Evolutionary conservation across 2,797 vertebrate genomes (phyloP), one percentile per base, ranked within the genome.

Genomic region (Paedocypris micromegethes): DNA sequence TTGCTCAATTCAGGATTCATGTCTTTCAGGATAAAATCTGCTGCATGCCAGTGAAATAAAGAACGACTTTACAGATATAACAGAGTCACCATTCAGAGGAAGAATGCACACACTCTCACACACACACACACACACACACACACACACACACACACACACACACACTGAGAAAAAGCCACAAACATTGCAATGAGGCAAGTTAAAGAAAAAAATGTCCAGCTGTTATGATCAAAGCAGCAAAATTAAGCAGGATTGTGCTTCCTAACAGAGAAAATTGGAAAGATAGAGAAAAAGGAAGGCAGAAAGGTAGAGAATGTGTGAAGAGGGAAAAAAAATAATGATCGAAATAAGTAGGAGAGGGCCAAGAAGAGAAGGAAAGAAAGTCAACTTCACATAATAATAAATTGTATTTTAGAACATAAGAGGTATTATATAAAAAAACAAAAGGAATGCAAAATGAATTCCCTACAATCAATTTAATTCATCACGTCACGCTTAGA

Each of bases 21-120:
- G 41, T 37, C 66, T 58, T 68, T 70, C 45, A 61, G 53, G 64
- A 71, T 66, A 66, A 77, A 71, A 71, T 70, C 68, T 60, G 48
- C 45, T 46, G 51, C 78, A 73, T 66, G 64, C 42, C 71, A 75
- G 45, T 66, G 59, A 79, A 48, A 75, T 75, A 77, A 77, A 75
- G 68, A 60, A 77, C 2, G 38, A 75, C 73, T 75, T 69, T 73
- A 79, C 72, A 70, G 76, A 73, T 69, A 78, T 76, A 72, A 77
- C 75, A 80, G 78, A 82, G 75, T 77, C 76, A 73, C 77, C 61
- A 75, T 79, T 80, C 79, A 83, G 75, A 81, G 57, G 72, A 83
- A 80, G 82, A 87, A 87, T 86, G 83, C 53, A 7, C 39, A 9
- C 3, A 3, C 8, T 6, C 44, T 47, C 59, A 43, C 47, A 38